A percentile compares a stretch with the other conserved stretches of the same genome.
Evolutionary conservation across 2,797 vertebrate species (phyloP).

Genomic region (Poeciliopsis presidionis): DNA sequence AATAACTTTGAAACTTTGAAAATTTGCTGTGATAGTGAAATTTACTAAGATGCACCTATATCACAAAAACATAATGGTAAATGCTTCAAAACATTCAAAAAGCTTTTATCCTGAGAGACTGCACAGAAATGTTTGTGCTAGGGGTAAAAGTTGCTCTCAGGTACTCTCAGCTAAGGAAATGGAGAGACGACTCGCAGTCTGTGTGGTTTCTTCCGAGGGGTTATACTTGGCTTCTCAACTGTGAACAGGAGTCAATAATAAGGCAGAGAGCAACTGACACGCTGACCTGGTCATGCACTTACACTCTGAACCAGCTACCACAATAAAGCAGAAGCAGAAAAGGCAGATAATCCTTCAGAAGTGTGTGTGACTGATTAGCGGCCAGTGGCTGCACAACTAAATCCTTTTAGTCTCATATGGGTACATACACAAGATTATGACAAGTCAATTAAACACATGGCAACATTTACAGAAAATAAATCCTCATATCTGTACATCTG

Average conservation of each 20-base stretch:
- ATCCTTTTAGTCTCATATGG: neutral
- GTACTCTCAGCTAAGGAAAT: constrained; percentile 21
- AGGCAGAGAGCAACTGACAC: constrained; percentile 43
- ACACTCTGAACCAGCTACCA: constrained; percentile 29
- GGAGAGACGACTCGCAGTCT: constrained; percentile 10
- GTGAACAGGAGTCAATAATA: constrained; percentile 18
- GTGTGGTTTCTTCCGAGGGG: constrained; percentile 5
- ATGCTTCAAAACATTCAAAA: neutral
- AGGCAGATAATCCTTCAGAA: constrained; percentile 12
- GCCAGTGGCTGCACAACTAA: neutral
- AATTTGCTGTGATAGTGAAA: neutral
- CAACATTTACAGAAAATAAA: neutral
- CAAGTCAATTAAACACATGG: neutral
- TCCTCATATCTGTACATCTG: neutral
- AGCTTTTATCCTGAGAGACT: neutral
- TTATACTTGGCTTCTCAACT: constrained; percentile 30
- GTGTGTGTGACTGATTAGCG: neutral
- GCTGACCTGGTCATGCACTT: constrained; percentile 61
- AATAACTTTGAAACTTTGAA: neutral
- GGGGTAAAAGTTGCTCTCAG: constrained; percentile 7
- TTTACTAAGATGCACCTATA: neutral
- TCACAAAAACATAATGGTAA: neutral
- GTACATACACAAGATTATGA: neutral
- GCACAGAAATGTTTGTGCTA: constrained; percentile 2
- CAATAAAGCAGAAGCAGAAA: constrained; percentile 47